phyloP scores from a whole-genome alignment of 2,888 invertebrate genomes.

The Macrophya alboannulata region DNA sequence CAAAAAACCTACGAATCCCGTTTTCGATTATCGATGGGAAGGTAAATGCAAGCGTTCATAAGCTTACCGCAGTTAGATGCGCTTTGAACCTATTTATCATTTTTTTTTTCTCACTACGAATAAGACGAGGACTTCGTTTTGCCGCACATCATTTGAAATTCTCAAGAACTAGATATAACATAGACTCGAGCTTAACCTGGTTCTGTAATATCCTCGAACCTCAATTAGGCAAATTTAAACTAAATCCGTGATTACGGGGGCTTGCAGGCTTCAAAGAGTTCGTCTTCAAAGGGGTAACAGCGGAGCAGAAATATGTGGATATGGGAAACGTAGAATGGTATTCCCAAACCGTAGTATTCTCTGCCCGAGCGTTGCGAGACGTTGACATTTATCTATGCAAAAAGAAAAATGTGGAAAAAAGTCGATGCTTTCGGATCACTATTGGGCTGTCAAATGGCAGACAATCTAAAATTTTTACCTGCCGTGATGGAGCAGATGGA shows the following conservation, averaged over 20 bases:
- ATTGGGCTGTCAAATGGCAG: constrained; percentile 69
- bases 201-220: not conserved
- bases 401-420: accelerated
- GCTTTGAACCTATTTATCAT: not conserved
- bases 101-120: not conserved
- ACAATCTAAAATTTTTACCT: constrained; percentile 69
- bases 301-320: not conserved
- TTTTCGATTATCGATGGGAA: constrained; percentile 73
- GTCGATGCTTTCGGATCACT: constrained; percentile 74
- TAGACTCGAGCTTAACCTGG: not conserved
- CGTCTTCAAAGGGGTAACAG: not conserved
- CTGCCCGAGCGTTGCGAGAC: constrained; percentile 66
- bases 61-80: not conserved
- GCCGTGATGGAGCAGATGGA: constrained; percentile 59
- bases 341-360: constrained; percentile 59
- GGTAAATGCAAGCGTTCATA: constrained; percentile 61
- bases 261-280: not conserved
- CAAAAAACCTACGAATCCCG: constrained; percentile 65
- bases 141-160: not conserved
- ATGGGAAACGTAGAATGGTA: not conserved
- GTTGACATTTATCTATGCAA: constrained; percentile 72
- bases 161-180: not conserved
- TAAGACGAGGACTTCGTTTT: not conserved
- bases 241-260: not conserved
- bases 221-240: not conserved